Percentiles rank a stretch among this genome's conserved stretches.
These are phyloP conservation scores for Drosophila diplacantha DNA, from an alignment of 2,888 invertebrate species.

Conservation along the genomic window DNA sequence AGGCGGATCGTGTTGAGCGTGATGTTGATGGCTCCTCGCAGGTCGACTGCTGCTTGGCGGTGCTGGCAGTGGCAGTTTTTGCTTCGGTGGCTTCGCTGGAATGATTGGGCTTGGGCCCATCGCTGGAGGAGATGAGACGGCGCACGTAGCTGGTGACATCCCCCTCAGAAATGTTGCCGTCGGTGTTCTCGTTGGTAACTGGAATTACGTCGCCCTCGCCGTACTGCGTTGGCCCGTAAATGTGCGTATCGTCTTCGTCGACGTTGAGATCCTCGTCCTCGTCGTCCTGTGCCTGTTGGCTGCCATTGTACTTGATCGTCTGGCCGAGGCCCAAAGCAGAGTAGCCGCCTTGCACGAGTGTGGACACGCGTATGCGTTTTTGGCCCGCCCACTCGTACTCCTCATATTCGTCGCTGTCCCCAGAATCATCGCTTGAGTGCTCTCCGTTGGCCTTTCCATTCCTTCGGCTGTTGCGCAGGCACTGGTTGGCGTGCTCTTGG, in stretches of 20 bases:
- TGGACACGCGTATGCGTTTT: conserved; percentile 86
- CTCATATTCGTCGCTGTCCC: conserved; percentile 84
- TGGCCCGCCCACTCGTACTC: conserved; percentile 97
- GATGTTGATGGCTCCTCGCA: conserved; percentile 34
- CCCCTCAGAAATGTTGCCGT: conserved; percentile 69
- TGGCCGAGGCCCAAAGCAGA: conserved; percentile 79
- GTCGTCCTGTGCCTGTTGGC: conserved; percentile 61
- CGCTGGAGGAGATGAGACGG: conserved; percentile 68
- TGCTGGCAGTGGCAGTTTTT: conserved; percentile 4
- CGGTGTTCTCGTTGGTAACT: conserved; percentile 77
- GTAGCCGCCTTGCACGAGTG: conserved; percentile 84
- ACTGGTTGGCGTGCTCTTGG: conserved; percentile 85
- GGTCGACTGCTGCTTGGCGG: conserved; percentile 4
- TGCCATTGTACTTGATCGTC: conserved; percentile 57
- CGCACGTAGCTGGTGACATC: conserved; percentile 75
- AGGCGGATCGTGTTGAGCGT: conserved; percentile 37
- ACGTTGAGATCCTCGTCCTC: conserved; percentile 87
- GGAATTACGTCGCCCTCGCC: conserved; percentile 84
- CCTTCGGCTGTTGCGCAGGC: conserved; percentile 77
- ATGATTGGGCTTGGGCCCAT: conserved; percentile 47
- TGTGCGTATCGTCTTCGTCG: conserved; percentile 90
- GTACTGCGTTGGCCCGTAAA: conserved; percentile 92
- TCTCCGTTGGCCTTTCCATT: conserved; percentile 64
- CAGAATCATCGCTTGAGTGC: conserved; percentile 80
- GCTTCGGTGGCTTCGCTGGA: conserved; percentile 34